Evolutionary conservation across 2,888 invertebrate genomes (phyloP).

Genomic region (Pterobdella sp.): DNA sequence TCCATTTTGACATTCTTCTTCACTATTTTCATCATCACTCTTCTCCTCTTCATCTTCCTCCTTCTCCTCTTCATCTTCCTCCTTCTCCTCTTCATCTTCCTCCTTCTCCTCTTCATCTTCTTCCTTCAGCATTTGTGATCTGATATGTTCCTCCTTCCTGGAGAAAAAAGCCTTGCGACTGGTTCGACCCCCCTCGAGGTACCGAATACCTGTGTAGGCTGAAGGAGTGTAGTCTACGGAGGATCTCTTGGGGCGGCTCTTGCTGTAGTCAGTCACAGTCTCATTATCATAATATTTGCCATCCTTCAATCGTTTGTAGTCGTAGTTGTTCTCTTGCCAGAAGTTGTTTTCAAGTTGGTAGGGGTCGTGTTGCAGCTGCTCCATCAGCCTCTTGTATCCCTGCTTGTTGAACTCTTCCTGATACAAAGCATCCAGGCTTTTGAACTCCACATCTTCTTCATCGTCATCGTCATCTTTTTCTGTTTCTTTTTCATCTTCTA

Average conservation of each 20-base stretch:
- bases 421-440: slow-evolving; percentile 27
- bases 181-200: slow-evolving; percentile 1
- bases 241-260: slow-evolving; percentile 27
- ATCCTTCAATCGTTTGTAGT: background rate
- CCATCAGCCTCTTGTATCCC: slow-evolving; percentile 10
- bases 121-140: background rate
- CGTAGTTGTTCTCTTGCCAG: slow-evolving; percentile 3
- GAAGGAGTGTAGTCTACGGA: slow-evolving; percentile 31
- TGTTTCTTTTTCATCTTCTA: slow-evolving; percentile 4
- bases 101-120: slow-evolving; percentile 10
- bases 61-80: slow-evolving; percentile 1
- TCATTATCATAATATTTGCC: background rate
- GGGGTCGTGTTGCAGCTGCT: background rate
- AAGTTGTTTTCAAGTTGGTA: background rate
- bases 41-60: slow-evolving; percentile 1
- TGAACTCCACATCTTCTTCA: slow-evolving; percentile 14
- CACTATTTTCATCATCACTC: background rate
- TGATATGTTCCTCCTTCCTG: background rate
- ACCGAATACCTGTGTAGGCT: slow-evolving; percentile 28
- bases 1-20: background rate
- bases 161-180: background rate
- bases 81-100: background rate
- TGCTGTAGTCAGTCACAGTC: slow-evolving; percentile 23
- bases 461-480: slow-evolving; percentile 7
- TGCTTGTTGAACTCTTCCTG: slow-evolving; percentile 26